Evolutionary conservation across 2,888 invertebrate species (phyloP), one percentile per base, ranked within the genome.

Genomic region (Argyra leucocephala): DNA sequence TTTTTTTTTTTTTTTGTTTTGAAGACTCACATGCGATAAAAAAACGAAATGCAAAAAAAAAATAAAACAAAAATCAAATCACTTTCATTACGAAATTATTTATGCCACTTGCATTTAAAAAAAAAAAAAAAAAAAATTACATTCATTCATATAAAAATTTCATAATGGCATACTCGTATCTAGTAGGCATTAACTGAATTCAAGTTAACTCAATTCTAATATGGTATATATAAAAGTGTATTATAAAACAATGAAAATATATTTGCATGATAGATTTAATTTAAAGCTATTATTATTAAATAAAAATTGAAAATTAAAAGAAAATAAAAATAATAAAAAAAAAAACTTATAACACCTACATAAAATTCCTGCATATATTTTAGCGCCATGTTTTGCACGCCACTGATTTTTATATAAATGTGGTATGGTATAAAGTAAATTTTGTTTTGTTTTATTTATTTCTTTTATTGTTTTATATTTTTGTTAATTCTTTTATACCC

Each of bases 321-420:
- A 31, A 31, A 31, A 31, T 31, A 31, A 31, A 31, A 31, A 31
- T 31, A 10, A 31, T 5, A 37, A 37, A 2, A 31, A 31, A 31
- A 31, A 48, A 48, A 48, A 48, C 15, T 9, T 48, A 48, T 48
- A 48, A 48, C 48, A 48, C 48, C 48, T 15, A 48, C 48, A 48
- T 5, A 48, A 48, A 48, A 48, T 48, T 48, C 48, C 48, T 48
- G 48, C 48, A 48, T 48, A 48, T 15, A 48, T 48, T 48, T 48
- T 48, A 48, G 48, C 48, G 48, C 48, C 48, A 48, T 48, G 48
- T 15, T 48, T 48, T 48, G 48, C 48, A 48, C 48, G 48, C 48
- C 48, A 48, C 48, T 48, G 48, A 15, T 48, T 31, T 15, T 48
- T 48, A 3, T 48, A n/a, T 48, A 48, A 48, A 18, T 48, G 48